Conservation (phyloP, 2,113 vertebrate genomes). For the Onychorhynchus coronatus region DNA sequence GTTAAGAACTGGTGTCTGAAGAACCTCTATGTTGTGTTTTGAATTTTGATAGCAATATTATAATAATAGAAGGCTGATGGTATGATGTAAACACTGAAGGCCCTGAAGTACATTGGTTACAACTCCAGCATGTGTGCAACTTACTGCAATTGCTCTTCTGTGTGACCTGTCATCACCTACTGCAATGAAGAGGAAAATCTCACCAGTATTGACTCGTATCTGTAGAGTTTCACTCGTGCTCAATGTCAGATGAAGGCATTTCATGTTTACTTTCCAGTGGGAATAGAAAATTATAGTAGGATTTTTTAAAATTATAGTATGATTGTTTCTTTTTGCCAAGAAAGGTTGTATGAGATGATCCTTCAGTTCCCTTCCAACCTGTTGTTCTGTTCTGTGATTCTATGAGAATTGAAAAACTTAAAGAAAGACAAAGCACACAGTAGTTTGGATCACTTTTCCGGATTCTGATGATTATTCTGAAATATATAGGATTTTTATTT, state of each 20-base stretch:
- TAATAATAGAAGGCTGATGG: not conserved
- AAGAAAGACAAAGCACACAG: not conserved
- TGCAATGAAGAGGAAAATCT: constrained; percentile 30
- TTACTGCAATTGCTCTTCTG: not conserved
- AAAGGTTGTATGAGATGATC: not conserved
- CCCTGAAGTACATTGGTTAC: not conserved
- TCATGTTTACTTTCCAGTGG: not conserved
- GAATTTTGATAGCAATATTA: not conserved
- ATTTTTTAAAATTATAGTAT: not conserved
- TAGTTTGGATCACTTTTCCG: not conserved
- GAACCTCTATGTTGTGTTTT: not conserved
- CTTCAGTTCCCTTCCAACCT: not conserved
- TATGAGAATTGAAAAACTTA: not conserved
- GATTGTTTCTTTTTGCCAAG: too few relatives aligned
- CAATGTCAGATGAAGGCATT: not conserved
- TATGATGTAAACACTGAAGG: not conserved
- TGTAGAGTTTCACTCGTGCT: not conserved
- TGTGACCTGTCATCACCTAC: not conserved
- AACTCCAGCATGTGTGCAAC: not conserved
- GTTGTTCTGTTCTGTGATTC: not conserved
- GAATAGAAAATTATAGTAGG: not conserved
- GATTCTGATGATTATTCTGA: not conserved
- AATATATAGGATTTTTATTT: not conserved
- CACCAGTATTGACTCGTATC: not conserved
- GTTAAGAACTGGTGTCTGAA: not conserved